phyloP scores from a whole-genome alignment of 2,113 vertebrate genomes.

The Zeus faber region DNA sequence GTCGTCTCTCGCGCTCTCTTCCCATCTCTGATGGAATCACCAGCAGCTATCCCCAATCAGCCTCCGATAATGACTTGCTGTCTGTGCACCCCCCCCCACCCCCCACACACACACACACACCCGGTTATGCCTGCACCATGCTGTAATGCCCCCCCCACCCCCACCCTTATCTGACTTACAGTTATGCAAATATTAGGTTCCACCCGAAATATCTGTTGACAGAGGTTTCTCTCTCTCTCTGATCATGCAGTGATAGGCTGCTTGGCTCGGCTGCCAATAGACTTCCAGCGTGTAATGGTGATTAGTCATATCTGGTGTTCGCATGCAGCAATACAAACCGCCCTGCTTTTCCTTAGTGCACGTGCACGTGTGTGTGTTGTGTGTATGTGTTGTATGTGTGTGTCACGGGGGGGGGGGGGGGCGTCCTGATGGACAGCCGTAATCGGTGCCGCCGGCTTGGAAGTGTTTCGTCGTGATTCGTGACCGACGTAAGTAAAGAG shows the following conservation, averaged over 20 bases:
- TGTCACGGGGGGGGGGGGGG: not conserved
- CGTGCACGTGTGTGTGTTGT: conserved; percentile 36
- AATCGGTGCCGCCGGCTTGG: conserved; percentile 28
- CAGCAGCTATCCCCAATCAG: conserved; percentile 41
- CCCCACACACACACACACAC: too few relatives aligned
- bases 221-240: conserved; percentile 37
- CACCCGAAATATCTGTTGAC: conserved; percentile 55
- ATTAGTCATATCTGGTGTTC: conserved; percentile 64
- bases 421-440: conserved; percentile 33
- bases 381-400: conserved; percentile 13
- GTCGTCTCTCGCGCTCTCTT: conserved; percentile 22
- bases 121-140: conserved; percentile 53
- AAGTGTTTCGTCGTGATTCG: conserved; percentile 30
- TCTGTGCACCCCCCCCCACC: conserved; percentile 41
- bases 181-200: conserved; percentile 70
- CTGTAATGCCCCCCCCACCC: conserved; percentile 45
- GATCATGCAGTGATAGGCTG: conserved; percentile 58
- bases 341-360: conserved; percentile 32
- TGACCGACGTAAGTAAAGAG: not conserved
- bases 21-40: conserved; percentile 62
- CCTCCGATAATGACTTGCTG: conserved; percentile 55
- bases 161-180: conserved; percentile 59
- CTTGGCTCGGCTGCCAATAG: conserved; percentile 44
- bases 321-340: conserved; percentile 24
- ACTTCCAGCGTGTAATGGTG: conserved; percentile 46